A percentile compares a stretch with the other conserved stretches of the same genome.
These are phyloP conservation scores for Macrosiphum euphorbiae DNA, from an alignment of 2,888 invertebrate species.

Conservation along the genomic window DNA sequence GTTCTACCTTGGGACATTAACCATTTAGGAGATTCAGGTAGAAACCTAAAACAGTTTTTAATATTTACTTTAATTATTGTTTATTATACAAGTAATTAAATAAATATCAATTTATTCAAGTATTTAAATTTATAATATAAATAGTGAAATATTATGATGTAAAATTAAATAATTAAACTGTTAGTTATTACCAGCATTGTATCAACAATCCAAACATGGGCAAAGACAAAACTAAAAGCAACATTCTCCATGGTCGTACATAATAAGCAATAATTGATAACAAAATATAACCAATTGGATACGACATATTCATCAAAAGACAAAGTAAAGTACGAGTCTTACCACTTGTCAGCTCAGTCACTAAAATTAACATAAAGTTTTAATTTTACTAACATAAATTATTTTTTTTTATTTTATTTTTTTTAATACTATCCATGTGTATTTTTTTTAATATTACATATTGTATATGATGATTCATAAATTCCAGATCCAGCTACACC, in stretches of 20 bases:
- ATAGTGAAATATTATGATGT: neutral
- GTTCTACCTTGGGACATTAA: slow-evolving; percentile 72
- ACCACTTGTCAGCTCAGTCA: slow-evolving; percentile 72
- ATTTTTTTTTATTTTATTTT: too few species aligned
- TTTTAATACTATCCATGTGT: neutral
- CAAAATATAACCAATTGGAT: slow-evolving; percentile 73
- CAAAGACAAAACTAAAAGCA: slow-evolving; percentile 73
- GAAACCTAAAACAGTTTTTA: slow-evolving; percentile 68
- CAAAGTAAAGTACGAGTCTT: slow-evolving; percentile 72
- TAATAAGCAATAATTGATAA: slow-evolving; percentile 72
- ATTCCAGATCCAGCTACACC: slow-evolving; percentile 73
- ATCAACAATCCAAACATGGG: slow-evolving; percentile 73
- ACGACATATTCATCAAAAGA: slow-evolving; percentile 72
- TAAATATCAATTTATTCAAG: neutral
- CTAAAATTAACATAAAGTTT: slow-evolving; percentile 68
- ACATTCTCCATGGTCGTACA: slow-evolving; percentile 73
- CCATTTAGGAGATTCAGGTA: slow-evolving; percentile 74
- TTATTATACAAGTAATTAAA: neutral
- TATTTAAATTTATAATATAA: neutral
- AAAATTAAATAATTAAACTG: neutral
- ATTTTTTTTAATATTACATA: slow-evolving; percentile 69
- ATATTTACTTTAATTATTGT: neutral
- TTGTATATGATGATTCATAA: slow-evolving; percentile 74
- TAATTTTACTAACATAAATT: too few species aligned
- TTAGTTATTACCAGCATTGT: slow-evolving; percentile 71